Evolutionary conservation across 2,797 vertebrate species (phyloP).

Genomic region (Sebastes vulpes): DNA sequence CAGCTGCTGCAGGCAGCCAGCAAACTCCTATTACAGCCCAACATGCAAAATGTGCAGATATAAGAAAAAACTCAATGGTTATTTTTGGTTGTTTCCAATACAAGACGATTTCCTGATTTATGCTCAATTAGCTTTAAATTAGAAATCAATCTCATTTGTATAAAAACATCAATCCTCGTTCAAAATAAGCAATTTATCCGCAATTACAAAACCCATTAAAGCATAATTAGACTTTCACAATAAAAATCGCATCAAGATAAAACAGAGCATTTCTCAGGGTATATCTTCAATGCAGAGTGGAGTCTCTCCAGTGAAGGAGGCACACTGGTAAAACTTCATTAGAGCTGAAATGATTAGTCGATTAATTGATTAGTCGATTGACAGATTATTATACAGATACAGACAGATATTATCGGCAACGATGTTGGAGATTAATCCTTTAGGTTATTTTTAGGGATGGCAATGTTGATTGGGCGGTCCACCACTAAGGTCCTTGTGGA

Average conservation of each 20-base stretch:
- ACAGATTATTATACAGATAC: background rate
- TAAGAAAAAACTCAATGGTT: conserved; percentile 16
- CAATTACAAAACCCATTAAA: conserved; percentile 85
- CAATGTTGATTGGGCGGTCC: background rate
- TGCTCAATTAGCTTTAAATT: conserved; percentile 85
- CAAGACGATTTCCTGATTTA: conserved; percentile 72
- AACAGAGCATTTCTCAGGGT: conserved; percentile 45
- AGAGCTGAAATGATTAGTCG: background rate
- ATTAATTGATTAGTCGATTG: background rate
- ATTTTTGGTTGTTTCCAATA: conserved; percentile 62
- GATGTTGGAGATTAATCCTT: background rate
- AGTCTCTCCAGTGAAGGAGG: background rate
- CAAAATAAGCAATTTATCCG: conserved; percentile 83
- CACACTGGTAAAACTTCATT: background rate
- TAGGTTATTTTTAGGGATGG: background rate
- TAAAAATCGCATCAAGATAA: conserved; percentile 66
- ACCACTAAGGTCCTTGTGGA: background rate
- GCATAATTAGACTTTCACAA: conserved; percentile 81
- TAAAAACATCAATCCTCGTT: conserved; percentile 82
- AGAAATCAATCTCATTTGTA: conserved; percentile 85
- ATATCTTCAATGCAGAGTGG: conserved; percentile 8
- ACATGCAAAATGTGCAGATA: conserved; percentile 41
- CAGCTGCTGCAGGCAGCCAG: conserved; percentile 39
- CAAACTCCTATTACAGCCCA: conserved; percentile 40
- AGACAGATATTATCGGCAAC: background rate